Conservation (phyloP, 2,888 invertebrate species). For the Lutraria lutraria region DNA sequence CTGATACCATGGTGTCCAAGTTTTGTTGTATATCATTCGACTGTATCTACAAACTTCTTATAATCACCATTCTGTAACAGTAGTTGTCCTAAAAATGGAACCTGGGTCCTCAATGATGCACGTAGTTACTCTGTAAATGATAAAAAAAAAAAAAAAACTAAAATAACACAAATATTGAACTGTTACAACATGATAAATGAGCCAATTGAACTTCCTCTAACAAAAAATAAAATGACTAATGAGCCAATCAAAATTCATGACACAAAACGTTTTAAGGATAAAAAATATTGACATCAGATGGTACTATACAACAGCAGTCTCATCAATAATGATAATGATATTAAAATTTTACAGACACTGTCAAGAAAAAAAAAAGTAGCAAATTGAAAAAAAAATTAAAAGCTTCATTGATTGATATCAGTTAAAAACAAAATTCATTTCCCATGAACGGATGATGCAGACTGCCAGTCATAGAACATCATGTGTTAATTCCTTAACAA, state of each 20-base stretch:
- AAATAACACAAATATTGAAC: neutral
- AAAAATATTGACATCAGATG: neutral
- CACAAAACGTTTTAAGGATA: neutral
- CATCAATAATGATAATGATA: neutral
- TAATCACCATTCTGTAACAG: neutral
- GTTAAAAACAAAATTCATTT: too few species aligned
- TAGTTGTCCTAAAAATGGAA: neutral
- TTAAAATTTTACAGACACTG: neutral
- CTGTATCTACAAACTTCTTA: neutral
- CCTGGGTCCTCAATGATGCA: neutral
- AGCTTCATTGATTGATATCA: too few species aligned
- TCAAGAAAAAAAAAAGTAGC: neutral
- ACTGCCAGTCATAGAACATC: too few species aligned
- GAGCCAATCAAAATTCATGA: neutral
- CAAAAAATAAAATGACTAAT: neutral
- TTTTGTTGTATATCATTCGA: neutral
- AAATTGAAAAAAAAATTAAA: too few species aligned
- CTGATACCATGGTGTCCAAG: slow-evolving; percentile 70
- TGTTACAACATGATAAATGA: neutral
- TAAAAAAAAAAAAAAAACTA: neutral
- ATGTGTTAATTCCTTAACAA: too few species aligned
- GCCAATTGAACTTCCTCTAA: neutral
- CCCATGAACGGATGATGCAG: too few species aligned
- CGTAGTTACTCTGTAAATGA: neutral
- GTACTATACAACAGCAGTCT: neutral